Percentiles rank a stretch among this genome's conserved stretches.
Conservation (phyloP, 2,797 vertebrate genomes). For the Schizopygopsis malacanthus region DNA sequence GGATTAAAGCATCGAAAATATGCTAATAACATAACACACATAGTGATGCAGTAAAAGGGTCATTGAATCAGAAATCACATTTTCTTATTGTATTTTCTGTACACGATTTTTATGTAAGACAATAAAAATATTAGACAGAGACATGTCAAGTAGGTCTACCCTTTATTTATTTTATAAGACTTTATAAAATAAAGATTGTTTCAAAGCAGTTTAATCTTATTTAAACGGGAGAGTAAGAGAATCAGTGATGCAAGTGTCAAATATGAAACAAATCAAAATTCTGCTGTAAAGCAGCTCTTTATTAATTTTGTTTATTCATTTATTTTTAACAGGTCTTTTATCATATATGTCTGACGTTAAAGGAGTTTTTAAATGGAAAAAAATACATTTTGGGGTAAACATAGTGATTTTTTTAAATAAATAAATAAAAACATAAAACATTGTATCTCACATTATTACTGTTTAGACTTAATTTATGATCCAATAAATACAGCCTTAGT, state of each 20-base stretch:
- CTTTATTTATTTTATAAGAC: neutral
- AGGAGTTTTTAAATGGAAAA: neutral
- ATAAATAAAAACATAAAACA: no score
- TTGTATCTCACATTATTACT: no score
- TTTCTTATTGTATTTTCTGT: neutral
- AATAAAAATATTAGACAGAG: neutral
- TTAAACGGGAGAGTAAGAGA: neutral
- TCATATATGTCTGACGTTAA: neutral
- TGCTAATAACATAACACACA: conserved; percentile 7
- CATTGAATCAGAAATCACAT: neutral
- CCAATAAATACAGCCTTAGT: neutral
- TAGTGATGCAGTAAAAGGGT: neutral
- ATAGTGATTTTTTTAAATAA: no score
- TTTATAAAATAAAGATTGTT: neutral
- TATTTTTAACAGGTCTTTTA: neutral
- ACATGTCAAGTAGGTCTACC: neutral
- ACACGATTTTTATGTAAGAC: neutral
- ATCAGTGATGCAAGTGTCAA: neutral
- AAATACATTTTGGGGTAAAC: no score
- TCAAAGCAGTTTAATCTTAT: neutral
- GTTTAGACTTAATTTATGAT: neutral
- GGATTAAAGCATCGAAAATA: conserved; percentile 22
- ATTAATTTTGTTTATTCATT: neutral
- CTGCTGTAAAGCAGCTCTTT: neutral
- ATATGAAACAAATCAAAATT: neutral